Evolutionary conservation across 2,113 vertebrate genomes (phyloP).

Genomic region (Athene noctua): DNA sequence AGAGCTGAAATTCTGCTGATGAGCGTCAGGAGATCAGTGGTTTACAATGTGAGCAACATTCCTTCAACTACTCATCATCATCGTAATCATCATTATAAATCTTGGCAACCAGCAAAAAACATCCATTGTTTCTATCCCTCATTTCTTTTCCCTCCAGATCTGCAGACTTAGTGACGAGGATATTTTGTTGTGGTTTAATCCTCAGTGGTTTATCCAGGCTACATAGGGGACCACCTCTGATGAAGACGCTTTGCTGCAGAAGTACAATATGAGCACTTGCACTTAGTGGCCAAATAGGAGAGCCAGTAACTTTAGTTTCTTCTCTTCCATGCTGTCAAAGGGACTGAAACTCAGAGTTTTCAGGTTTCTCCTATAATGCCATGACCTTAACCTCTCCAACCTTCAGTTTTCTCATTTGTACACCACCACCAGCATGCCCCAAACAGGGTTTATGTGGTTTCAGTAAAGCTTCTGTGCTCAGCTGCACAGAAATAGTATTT

Average conservation of each 20-base stretch:
- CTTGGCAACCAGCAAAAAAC: constrained; percentile 25
- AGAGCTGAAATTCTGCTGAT: constrained; percentile 52
- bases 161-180: constrained; percentile 3
- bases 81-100: constrained; percentile 33
- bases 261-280: neutral
- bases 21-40: constrained; percentile 14
- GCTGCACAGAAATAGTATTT: neutral
- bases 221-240: neutral
- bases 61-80: constrained; percentile 31
- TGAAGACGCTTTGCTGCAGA: neutral
- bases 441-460: neutral
- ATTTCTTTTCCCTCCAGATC: neutral
- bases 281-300: neutral
- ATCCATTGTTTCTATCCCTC: constrained; percentile 32
- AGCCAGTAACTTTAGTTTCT: neutral
- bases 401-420: neutral
- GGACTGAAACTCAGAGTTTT: neutral
- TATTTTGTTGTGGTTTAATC: constrained; percentile 48
- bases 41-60: constrained; percentile 42
- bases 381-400: neutral
- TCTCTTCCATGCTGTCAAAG: neutral
- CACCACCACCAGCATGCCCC: neutral
- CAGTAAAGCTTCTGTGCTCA: neutral
- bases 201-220: constrained; percentile 9
- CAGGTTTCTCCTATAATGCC: neutral